Evolutionary conservation across 2,797 vertebrate genomes (phyloP).

Genomic region (Hipposideros larvatus): DNA sequence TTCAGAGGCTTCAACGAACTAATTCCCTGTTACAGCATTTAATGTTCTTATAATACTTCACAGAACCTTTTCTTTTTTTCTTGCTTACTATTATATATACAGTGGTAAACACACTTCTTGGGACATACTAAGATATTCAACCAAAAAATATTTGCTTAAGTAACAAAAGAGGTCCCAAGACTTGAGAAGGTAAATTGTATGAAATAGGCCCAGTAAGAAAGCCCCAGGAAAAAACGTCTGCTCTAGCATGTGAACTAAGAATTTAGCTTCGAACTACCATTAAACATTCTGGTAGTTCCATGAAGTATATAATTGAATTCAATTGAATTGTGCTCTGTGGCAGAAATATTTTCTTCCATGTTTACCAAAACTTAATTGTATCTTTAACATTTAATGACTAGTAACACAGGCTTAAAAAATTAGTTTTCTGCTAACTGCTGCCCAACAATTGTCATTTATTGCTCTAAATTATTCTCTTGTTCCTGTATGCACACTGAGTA

Average conservation of each 20-base stretch:
- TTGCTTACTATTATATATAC: neutral
- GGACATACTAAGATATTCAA: neutral
- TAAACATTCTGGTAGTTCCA: neutral
- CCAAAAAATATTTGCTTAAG: neutral
- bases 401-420: neutral
- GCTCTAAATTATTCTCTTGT: neutral
- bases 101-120: neutral
- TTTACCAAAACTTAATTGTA: conserved; percentile 1
- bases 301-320: neutral
- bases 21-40: neutral
- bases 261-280: neutral
- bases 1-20: neutral
- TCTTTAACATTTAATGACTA: neutral
- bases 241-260: neutral
- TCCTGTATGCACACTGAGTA: neutral
- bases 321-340: neutral
- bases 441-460: neutral
- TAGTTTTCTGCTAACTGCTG: neutral
- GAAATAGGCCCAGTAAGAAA: neutral
- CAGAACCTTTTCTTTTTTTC: neutral
- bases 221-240: neutral
- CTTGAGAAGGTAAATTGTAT: neutral
- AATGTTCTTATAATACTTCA: neutral
- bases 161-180: neutral
- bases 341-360: neutral